phyloP scores from a whole-genome alignment of 2,113 vertebrate species.

The Microcebus ravelobensis region DNA sequence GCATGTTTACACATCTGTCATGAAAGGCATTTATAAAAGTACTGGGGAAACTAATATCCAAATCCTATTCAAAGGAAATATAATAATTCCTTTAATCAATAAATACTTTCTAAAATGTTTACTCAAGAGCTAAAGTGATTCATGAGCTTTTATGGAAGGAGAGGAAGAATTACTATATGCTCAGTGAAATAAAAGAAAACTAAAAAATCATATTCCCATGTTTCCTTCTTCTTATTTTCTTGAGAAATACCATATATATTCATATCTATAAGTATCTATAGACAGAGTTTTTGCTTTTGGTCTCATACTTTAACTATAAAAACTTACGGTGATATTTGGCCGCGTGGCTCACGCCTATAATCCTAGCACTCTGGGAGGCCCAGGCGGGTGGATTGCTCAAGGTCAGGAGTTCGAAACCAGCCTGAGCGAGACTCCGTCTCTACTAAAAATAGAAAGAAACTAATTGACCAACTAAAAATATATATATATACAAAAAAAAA shows the following conservation, averaged over 20 bases:
- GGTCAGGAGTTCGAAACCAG: no score
- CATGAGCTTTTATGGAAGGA: not conserved
- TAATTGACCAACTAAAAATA: no score
- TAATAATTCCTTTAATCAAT: constrained; percentile 35
- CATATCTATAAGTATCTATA: not conserved
- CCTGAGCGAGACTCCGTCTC: no score
- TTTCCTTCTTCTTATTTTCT: constrained; percentile 15
- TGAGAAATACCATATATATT: not conserved
- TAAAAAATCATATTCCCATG: not conserved
- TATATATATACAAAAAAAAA: no score
- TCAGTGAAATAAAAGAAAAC: not conserved
- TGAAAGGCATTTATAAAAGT: not conserved
- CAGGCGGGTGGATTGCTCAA: no score
- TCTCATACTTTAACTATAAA: constrained; percentile 25
- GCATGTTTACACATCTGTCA: constrained; percentile 8
- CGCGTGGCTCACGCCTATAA: no score
- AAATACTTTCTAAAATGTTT: not conserved
- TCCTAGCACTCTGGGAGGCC: no score
- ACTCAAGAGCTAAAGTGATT: not conserved
- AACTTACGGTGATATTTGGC: not conserved
- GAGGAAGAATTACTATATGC: not conserved
- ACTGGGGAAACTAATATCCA: not conserved
- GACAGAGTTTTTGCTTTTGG: constrained; percentile 3
- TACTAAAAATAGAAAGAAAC: no score
- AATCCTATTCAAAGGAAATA: constrained; percentile 20